A percentile compares a stretch with the other conserved stretches of the same genome.
Conservation (phyloP, 2,113 vertebrate genomes). For the Acrocephalus kingi region DNA sequence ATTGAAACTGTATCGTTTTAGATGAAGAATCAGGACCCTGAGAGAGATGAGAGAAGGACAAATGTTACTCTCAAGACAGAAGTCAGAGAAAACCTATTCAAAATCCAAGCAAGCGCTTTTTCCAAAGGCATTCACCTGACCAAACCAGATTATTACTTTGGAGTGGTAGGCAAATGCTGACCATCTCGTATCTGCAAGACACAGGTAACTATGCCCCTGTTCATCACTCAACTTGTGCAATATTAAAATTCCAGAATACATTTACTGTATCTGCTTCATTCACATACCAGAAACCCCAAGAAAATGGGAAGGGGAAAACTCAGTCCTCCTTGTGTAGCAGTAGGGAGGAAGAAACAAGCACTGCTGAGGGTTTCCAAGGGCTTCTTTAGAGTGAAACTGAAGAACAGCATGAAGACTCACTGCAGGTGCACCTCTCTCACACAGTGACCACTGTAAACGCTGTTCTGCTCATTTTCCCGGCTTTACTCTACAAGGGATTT, state of each 20-base stretch:
- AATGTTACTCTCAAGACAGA: neutral
- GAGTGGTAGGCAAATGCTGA: neutral
- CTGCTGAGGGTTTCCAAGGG: neutral
- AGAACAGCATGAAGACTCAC: neutral
- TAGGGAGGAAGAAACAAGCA: neutral
- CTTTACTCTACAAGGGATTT: neutral
- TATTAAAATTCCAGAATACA: neutral
- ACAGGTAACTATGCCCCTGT: neutral
- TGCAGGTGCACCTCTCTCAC: neutral
- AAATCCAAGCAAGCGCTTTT: neutral
- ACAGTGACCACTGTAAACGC: neutral
- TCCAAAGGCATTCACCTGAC: neutral
- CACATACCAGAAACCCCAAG: neutral
- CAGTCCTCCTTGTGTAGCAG: accelerated
- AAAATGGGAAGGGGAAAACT: neutral
- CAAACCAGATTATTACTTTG: neutral
- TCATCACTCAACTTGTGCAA: neutral
- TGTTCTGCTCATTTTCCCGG: neutral
- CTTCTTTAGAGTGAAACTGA: neutral
- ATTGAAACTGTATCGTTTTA: constrained; percentile 98
- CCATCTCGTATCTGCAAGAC: neutral
- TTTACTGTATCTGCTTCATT: neutral
- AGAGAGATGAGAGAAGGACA: neutral
- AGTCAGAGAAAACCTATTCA: neutral
- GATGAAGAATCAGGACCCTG: constrained; percentile 95